phyloP scores from a whole-genome alignment of 2,888 invertebrate genomes.

The Agriopis marginaria region DNA sequence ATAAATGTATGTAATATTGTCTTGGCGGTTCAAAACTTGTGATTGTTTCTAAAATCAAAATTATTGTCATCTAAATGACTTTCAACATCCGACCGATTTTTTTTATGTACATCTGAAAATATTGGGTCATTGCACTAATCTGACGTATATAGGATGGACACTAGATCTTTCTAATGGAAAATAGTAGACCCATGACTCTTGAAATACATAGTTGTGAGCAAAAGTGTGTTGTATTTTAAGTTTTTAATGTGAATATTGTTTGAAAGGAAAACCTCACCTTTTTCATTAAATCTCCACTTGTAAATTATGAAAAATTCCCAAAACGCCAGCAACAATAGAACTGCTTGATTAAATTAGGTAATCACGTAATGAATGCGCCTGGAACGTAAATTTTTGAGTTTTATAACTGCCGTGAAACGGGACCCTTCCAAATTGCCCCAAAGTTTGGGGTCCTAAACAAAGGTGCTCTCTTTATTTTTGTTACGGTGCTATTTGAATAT shows the following conservation, averaged over 20 bases:
- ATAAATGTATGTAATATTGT: too few relatives aligned
- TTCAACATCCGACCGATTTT: too few relatives aligned
- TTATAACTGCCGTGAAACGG: constrained; percentile 35
- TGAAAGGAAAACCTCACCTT: neutral
- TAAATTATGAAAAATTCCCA: constrained; percentile 21
- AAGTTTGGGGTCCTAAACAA: constrained; percentile 36
- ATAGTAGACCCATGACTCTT: too few relatives aligned
- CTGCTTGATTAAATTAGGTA: constrained; percentile 26
- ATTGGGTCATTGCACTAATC: too few relatives aligned
- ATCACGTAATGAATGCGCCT: constrained; percentile 24
- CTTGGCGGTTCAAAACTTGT: too few relatives aligned
- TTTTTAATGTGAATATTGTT: neutral
- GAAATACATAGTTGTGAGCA: neutral
- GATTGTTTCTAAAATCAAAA: too few relatives aligned
- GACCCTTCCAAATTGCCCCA: constrained; percentile 32
- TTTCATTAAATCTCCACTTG: constrained; percentile 13
- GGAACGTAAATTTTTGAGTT: constrained; percentile 32
- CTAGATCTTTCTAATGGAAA: too few relatives aligned
- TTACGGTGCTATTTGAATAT: constrained; percentile 31
- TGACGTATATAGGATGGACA: too few relatives aligned
- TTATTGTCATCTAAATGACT: too few relatives aligned
- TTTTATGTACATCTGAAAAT: too few relatives aligned
- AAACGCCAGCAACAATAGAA: constrained; percentile 16
- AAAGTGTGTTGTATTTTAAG: neutral
- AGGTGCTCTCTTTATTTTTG: constrained; percentile 39